A percentile compares a stretch with the other conserved stretches of the same genome.
Evolutionary conservation across 1,140 invertebrate genomes (phyloP).

Genomic region (Platyscapa corneri): DNA sequence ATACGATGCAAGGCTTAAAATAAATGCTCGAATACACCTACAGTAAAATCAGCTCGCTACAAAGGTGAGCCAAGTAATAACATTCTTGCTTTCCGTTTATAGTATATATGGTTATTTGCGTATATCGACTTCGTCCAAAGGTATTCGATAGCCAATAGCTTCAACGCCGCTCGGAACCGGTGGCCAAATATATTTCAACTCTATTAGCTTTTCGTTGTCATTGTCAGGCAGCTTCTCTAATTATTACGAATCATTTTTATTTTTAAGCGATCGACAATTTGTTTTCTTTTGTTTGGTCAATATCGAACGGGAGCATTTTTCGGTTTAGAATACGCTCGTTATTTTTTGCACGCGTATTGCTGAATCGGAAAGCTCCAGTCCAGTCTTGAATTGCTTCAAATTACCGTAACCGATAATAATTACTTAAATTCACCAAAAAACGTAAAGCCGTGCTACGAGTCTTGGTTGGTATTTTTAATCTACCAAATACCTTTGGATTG

Average conservation of each 20-base stretch:
- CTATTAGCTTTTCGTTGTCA: no score
- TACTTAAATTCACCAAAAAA: background rate
- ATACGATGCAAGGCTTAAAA: slow-evolving; percentile 74
- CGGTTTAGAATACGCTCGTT: no score
- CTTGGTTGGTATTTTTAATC: background rate
- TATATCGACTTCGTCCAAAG: slow-evolving; percentile 66
- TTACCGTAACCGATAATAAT: no score
- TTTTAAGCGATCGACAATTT: no score
- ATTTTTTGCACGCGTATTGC: no score
- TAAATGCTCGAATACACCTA: slow-evolving; percentile 74
- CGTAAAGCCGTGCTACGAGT: background rate
- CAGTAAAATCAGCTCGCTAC: slow-evolving; percentile 71
- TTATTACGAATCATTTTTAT: no score
- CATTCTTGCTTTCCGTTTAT: slow-evolving; percentile 65
- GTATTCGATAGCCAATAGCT: slow-evolving; percentile 60
- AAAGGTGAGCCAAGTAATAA: slow-evolving; percentile 70
- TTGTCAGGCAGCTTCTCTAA: no score
- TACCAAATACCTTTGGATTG: slow-evolving; percentile 69
- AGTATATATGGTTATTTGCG: slow-evolving; percentile 66
- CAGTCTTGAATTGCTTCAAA: background rate
- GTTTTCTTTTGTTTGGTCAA: no score
- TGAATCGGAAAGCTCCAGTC: no score
- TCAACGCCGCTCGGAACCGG: no score
- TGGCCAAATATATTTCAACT: no score
- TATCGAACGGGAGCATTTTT: no score